Evolutionary conservation across 2,888 invertebrate species (phyloP).

Genomic region (Ellobium chinense): DNA sequence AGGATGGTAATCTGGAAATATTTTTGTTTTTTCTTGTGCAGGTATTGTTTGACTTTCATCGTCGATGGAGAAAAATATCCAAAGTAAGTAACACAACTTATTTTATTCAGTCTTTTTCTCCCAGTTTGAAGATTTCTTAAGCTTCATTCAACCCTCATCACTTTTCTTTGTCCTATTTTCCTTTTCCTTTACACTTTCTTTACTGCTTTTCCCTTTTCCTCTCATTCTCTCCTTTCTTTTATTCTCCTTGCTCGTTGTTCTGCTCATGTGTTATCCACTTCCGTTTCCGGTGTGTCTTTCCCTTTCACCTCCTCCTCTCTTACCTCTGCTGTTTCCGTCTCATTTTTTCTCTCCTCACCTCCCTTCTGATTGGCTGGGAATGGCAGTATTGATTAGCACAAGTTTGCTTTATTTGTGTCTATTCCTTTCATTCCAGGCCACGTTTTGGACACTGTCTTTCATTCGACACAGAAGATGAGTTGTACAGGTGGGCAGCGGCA

Average conservation of each 20-base stretch:
- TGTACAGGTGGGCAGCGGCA: slow-evolving; percentile 49
- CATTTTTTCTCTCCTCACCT: not conserved
- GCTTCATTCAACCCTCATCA: not conserved
- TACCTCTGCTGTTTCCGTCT: not conserved
- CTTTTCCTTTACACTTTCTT: not conserved
- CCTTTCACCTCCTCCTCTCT: not conserved
- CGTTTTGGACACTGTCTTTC: slow-evolving; percentile 49
- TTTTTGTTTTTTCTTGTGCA: slow-evolving; percentile 1
- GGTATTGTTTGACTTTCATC: slow-evolving; percentile 35
- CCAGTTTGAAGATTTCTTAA: too few species aligned
- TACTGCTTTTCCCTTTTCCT: not conserved
- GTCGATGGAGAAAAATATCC: slow-evolving; percentile 36
- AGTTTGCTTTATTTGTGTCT: too few species aligned
- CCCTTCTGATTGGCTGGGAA: not conserved
- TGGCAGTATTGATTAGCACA: too few species aligned
- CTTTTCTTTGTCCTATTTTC: not conserved
- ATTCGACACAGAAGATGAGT: slow-evolving; percentile 47
- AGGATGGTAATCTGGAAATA: not conserved
- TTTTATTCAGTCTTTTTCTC: too few species aligned
- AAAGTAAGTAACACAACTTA: slow-evolving; percentile 43
- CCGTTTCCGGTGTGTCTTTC: not conserved
- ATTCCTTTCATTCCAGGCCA: slow-evolving; percentile 4
- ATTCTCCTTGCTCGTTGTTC: not conserved
- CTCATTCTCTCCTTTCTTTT: not conserved
- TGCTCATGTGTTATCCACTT: not conserved